These are phyloP conservation scores for Bos indicus DNA, from an alignment of 2,113 vertebrate genomes.

Conservation along the genomic window DNA sequence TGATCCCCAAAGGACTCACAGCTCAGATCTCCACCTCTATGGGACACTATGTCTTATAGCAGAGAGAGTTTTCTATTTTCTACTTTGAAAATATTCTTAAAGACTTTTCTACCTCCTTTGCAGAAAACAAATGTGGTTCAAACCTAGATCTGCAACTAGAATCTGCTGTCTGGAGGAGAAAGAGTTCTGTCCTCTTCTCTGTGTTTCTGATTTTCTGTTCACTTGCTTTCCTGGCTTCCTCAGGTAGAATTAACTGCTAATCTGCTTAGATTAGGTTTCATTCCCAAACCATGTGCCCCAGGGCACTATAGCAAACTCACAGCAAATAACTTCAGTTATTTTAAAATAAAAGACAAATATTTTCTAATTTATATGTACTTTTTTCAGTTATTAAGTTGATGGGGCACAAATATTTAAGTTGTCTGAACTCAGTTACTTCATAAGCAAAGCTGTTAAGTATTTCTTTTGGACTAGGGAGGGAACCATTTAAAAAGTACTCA, in stretches of 20 bases:
- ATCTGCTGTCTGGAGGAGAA: background rate
- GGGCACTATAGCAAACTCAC: background rate
- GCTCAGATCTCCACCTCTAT: background rate
- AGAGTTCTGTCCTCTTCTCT: background rate
- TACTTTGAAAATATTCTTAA: slow-evolving; percentile 36
- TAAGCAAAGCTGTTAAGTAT: background rate
- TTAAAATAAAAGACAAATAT: background rate
- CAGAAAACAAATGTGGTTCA: background rate
- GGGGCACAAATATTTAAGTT: background rate
- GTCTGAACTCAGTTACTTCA: background rate
- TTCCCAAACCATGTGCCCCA: background rate
- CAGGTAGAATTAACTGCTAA: background rate
- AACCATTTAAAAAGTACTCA: background rate
- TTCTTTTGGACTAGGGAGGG: background rate
- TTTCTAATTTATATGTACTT: background rate
- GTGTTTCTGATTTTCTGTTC: background rate
- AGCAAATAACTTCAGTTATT: background rate
- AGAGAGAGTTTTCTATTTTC: background rate
- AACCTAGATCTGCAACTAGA: background rate
- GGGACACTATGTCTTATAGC: background rate
- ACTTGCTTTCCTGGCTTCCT: background rate
- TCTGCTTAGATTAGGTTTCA: background rate
- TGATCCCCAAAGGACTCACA: background rate
- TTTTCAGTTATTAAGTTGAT: background rate
- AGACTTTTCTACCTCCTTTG: background rate